Evolutionary conservation across 1,140 invertebrate genomes (phyloP), one percentile per base, ranked within the genome.

Genomic region (Drepana arcuata): DNA sequence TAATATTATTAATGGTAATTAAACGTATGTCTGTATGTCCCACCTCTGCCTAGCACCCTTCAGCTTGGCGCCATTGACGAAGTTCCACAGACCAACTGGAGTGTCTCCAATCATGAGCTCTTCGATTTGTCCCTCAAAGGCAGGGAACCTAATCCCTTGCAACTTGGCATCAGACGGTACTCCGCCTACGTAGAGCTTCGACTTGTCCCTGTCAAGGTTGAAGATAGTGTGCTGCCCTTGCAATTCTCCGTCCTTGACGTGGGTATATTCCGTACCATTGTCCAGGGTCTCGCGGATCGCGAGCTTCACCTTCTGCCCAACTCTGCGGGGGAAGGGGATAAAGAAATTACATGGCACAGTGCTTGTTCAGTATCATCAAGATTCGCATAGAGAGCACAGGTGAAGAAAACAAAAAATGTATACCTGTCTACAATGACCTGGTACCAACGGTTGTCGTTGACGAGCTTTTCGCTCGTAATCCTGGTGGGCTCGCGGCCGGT

Each of bases 81-180:
- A 97, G 83, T 99, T 99, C 97, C 97, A 99, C 9, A 99, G 85
- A 0, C 96, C 96, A 9, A 99, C 88, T 2, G 90, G 91, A 7
- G 90, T 90, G 16, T 95, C 93, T 10, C 96, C 96, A 48, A 99
- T 92, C 31, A 90, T 87, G 0, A 99, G 72, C 33, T 96, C 94
- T 67, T 99, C 96, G 41, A 99, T 93, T 52, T 91, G 87, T 2
- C 98, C 98, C 29, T 91, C 89, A 68, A 96, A 99, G 0, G 89
- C 90, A 2, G 87, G 89, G 27, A 89, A 88, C 5, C 84, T 87
- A 2, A 97, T 84, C 2, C 87, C 71, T 39, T 92, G 93, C 1
- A 93, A 86, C 27, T 89, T 86, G 43, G 84, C 75, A 18, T 68
- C 61, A 2, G 74, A 67, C 0, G 95, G 93, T 43, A 94, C 91